Conservation (phyloP, 2,797 vertebrate genomes). For the Vireo griseus region DNA sequence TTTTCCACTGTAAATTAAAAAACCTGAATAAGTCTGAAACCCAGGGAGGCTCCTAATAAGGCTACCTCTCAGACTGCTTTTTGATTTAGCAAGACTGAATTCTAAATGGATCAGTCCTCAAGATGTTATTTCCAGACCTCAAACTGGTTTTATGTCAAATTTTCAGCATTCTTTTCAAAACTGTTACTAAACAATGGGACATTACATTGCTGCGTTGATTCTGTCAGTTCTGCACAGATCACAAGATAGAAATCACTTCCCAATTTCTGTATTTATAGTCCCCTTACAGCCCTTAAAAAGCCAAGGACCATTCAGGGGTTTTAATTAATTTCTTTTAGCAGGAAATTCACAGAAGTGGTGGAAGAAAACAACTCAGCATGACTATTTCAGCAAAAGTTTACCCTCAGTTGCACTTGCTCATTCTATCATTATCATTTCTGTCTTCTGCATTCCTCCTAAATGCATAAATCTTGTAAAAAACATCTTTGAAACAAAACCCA, state of each 20-base stretch:
- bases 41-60: background rate
- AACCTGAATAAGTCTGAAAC: background rate
- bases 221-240: background rate
- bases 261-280: background rate
- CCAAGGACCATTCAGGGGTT: background rate
- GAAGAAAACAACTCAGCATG: background rate
- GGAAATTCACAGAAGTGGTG: background rate
- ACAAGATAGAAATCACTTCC: slow-evolving; percentile 16
- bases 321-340: background rate
- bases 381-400: background rate
- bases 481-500: background rate
- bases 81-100: background rate
- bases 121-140: background rate
- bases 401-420: background rate
- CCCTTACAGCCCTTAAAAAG: background rate
- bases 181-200: background rate
- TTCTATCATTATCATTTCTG: background rate
- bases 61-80: background rate
- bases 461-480: background rate
- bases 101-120: background rate
- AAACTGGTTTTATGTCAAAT: background rate
- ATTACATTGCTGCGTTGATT: background rate
- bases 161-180: background rate
- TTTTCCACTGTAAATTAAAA: background rate
- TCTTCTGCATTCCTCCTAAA: background rate